Base-by-base conservation (phyloP, 2,888 invertebrate genomes). In the Xanthia icteritia region DNA sequence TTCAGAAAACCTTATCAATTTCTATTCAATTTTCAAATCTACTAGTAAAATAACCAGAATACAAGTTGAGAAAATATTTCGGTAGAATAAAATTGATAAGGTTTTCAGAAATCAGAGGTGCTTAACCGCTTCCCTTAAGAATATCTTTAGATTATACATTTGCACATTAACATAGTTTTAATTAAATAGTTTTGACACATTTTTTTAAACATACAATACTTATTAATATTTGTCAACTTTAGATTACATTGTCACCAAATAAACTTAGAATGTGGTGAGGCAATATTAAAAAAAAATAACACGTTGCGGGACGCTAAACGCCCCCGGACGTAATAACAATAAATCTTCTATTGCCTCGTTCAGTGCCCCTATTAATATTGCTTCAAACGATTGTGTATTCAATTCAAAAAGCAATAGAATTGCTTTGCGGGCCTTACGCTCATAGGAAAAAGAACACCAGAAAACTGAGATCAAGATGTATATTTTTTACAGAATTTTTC, bases 371-470 rank as follows among this genome's bases (percentile, higher is more conserved):
- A 20, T 20, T 54, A n/a, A 58, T 58, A 58, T 20, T 20, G 15
- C 56, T 45, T 20, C 15, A 45, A 42, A 42, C 27, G 56, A 73
- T 31, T 70, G 56, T 17, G 31, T 73, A 56, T 45, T 56, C 42
- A 56, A 45, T n/a, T 60, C 20, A 60, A 73, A 15, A 48, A 74
- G 73, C 73, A 73, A 58, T 58, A 73, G 15, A 45, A 73, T 45
- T 45, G 15, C 23, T 65, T 15, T 1, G 15, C 17, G 17, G 15
- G 5, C 42, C 66, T 27, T 27, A 31, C 5, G 27, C 3, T 65
- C 42, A 6, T 20, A 27, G 6, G 45, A 31, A 23, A 27, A 42
- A 31, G 5, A 31, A 66, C 17, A 17, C 70, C 51, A 54, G 11
- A 54, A 54, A 54, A 39, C 42, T 9, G 8, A 58, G 6, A 31